A percentile compares a stretch with the other conserved stretches of the same genome.
These are phyloP conservation scores for Sorex araneus DNA, from an alignment of 2,113 vertebrate genomes.

Conservation along the genomic window DNA sequence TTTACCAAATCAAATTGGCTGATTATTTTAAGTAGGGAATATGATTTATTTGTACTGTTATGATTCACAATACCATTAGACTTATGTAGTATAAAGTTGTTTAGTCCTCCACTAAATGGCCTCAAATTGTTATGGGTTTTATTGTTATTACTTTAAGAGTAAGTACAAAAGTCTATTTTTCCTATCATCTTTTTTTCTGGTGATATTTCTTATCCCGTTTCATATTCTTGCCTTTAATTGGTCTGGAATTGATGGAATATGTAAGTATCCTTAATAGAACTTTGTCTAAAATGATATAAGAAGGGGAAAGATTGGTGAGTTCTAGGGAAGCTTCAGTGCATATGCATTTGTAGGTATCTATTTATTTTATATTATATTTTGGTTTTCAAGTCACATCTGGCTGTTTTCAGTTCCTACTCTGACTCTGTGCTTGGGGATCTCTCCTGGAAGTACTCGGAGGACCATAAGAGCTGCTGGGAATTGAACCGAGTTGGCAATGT, in stretches of 20 bases:
- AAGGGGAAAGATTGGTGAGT: neutral
- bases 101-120: neutral
- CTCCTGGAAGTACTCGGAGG: too few relatives aligned
- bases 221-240: neutral
- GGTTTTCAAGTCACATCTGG: too few relatives aligned
- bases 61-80: neutral
- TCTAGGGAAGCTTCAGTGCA: neutral
- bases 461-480: too few relatives aligned
- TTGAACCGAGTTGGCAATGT: too few relatives aligned
- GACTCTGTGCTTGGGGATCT: too few relatives aligned
- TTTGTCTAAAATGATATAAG: constrained; percentile 32
- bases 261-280: constrained; percentile 5
- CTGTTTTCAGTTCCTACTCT: too few relatives aligned
- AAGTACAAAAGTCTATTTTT: neutral
- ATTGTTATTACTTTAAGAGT: neutral
- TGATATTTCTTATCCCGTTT: constrained; percentile 14
- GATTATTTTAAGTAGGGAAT: neutral
- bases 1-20: neutral
- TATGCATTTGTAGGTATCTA: neutral
- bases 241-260: neutral
- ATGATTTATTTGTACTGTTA: neutral
- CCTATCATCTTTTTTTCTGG: neutral
- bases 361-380: neutral
- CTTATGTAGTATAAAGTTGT: neutral
- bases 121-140: neutral